Percentiles rank a stretch among this genome's conserved stretches.
phyloP scores from a whole-genome alignment of 2,113 vertebrate genomes.

The Sylvilagus bachmani region DNA sequence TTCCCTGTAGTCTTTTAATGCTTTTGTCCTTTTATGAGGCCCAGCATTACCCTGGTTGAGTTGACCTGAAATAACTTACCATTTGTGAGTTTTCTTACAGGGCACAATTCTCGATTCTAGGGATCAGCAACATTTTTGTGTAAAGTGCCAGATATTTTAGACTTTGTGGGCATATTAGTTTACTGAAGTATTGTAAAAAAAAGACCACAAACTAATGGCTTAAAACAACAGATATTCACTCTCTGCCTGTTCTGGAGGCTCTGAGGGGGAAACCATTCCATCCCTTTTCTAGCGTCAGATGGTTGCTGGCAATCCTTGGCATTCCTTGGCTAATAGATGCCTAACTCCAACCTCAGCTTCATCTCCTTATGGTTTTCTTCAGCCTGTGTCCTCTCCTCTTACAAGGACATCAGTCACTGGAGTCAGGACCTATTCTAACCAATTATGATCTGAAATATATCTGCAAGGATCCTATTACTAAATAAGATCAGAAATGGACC shows the following conservation, averaged over 20 bases:
- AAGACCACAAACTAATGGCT: neutral
- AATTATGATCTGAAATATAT: neutral
- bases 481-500: neutral
- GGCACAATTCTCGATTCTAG: neutral
- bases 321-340: neutral
- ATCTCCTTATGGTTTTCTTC: neutral
- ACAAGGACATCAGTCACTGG: neutral
- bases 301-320: neutral
- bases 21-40: neutral
- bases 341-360: neutral
- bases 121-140: neutral
- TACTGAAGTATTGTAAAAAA: neutral
- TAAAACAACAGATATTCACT: conserved; percentile 7
- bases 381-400: neutral
- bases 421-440: neutral
- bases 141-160: neutral
- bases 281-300: neutral
- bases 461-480: neutral
- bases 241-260: neutral
- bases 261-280: neutral
- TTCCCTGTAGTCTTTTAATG: neutral
- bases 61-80: neutral
- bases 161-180: neutral
- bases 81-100: neutral
- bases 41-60: neutral